Percentiles rank a stretch among this genome's conserved stretches.
These are phyloP conservation scores for Cacajao melanocephalus DNA, from an alignment of 2,797 vertebrate species.

Conservation along the genomic window DNA sequence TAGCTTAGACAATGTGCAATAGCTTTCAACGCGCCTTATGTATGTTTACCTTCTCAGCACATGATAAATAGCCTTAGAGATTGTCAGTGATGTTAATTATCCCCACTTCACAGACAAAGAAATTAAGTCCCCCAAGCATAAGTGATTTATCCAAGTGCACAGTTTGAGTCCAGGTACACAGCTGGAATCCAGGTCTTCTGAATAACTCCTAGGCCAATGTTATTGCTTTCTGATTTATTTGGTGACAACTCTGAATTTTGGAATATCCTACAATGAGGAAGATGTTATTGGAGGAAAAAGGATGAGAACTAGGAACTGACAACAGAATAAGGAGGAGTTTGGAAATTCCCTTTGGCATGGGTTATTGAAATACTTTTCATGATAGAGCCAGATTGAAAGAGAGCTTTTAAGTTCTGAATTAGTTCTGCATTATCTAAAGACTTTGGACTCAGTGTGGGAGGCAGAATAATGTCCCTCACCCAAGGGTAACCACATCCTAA, in stretches of 20 bases:
- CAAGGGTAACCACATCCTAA: not conserved
- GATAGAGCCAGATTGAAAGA: not conserved
- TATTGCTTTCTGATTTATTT: not conserved
- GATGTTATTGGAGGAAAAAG: not conserved
- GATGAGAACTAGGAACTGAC: not conserved
- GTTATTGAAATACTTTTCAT: not conserved
- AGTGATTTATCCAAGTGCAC: not conserved
- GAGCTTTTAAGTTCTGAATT: not conserved
- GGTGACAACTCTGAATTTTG: not conserved
- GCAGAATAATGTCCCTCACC: not conserved
- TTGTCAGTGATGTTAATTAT: not conserved
- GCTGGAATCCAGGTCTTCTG: not conserved
- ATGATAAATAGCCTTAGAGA: not conserved
- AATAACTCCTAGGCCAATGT: not conserved
- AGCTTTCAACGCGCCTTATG: not conserved
- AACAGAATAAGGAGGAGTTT: not conserved
- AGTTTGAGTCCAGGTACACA: not conserved
- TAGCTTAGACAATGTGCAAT: not conserved
- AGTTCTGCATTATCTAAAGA: not conserved
- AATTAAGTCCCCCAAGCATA: not conserved
- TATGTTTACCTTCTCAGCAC: not conserved
- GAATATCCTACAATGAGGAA: not conserved
- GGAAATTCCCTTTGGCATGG: not conserved
- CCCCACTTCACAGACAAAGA: constrained; percentile 27
- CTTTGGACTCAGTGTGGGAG: not conserved